A percentile compares a stretch with the other conserved stretches of the same genome.
phyloP scores from a whole-genome alignment of 2,888 invertebrate species.

The Trisateles emortualis region DNA sequence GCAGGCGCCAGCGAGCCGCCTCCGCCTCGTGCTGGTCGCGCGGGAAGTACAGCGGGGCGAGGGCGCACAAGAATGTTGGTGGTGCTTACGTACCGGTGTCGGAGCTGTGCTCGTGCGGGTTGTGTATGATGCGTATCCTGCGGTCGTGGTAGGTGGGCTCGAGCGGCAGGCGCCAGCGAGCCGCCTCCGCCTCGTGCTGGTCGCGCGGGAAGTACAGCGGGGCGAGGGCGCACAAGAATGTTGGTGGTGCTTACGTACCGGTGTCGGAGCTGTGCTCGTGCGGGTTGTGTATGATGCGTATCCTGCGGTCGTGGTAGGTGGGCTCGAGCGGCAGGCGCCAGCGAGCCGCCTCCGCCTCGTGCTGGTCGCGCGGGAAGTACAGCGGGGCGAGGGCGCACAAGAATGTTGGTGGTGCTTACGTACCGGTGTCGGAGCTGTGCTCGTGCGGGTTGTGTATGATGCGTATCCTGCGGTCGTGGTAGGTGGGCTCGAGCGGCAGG shows the following conservation, averaged over 20 bases:
- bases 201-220: not conserved
- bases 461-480: constrained; percentile 94
- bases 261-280: constrained; percentile 73
- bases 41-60: too few species aligned
- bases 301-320: constrained; percentile 93
- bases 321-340: constrained; percentile 92
- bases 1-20: constrained; percentile 89
- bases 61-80: too few species aligned
- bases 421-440: constrained; percentile 48
- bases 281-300: constrained; percentile 97
- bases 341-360: constrained; percentile 66
- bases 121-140: constrained; percentile 96
- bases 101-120: constrained; percentile 89
- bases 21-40: not conserved
- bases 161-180: constrained; percentile 90
- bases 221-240: too few species aligned
- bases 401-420: constrained; percentile 12
- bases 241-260: constrained; percentile 30
- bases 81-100: constrained; percentile 39
- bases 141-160: constrained; percentile 93
- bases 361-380: not conserved
- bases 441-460: constrained; percentile 96
- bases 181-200: not conserved
- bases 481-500: constrained; percentile 90
- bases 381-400: too few species aligned